Evolutionary conservation across 2,888 invertebrate genomes (phyloP).

Genomic region (Spodoptera littoralis): DNA sequence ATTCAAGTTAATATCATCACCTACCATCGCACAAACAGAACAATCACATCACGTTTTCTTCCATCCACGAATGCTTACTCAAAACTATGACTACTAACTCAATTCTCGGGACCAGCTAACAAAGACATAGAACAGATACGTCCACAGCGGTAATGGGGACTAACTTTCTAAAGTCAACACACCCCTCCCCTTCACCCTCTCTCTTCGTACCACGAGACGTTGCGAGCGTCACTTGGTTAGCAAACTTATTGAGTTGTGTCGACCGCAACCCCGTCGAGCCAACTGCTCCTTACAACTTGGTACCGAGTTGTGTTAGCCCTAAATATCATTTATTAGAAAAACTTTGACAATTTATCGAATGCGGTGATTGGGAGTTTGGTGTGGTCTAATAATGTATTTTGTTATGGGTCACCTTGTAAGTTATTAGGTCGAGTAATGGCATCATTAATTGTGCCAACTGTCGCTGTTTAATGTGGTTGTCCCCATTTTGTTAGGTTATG

Average conservation of each 20-base stretch:
- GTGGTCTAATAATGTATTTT: constrained; percentile 16
- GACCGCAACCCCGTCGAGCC: constrained; percentile 50
- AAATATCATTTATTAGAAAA: constrained; percentile 69
- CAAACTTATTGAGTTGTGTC: constrained; percentile 61
- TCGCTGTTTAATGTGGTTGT: no score
- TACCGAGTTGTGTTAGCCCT: constrained; percentile 57
- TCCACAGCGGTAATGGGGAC: constrained; percentile 52
- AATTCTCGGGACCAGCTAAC: constrained; percentile 39
- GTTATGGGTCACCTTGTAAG: constrained; percentile 10
- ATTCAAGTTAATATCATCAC: no score
- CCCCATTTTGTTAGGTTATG: no score
- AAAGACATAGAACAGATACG: constrained; percentile 50
- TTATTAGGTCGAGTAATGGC: background rate
- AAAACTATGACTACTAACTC: constrained; percentile 49
- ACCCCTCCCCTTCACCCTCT: constrained; percentile 9
- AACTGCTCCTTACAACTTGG: constrained; percentile 55
- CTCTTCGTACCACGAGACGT: constrained; percentile 41
- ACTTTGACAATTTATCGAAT: constrained; percentile 61
- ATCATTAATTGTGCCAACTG: no score
- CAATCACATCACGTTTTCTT: constrained; percentile 2
- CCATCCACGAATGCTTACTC: constrained; percentile 25
- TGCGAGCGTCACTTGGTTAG: constrained; percentile 56
- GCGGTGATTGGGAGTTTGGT: constrained; percentile 30
- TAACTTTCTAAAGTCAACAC: constrained; percentile 60
- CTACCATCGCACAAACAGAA: no score